Evolutionary conservation across 2,113 vertebrate species (phyloP).

Genomic region (Cyphomyrus discorhynchus): DNA sequence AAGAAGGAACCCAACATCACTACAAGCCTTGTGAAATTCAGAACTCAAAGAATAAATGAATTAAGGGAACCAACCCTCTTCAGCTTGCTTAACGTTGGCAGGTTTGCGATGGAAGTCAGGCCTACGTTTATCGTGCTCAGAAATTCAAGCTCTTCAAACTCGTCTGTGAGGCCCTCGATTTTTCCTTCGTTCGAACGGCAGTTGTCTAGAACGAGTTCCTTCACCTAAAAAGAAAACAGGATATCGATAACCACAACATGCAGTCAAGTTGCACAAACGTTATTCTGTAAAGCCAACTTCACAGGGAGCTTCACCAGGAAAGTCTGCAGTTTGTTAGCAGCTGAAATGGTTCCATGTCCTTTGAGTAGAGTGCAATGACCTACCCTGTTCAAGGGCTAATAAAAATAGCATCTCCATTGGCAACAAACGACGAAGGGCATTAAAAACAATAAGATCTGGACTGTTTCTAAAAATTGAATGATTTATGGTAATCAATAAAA

Average conservation of each 20-base stretch:
- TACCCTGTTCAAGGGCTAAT: not conserved
- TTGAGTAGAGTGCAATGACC: not conserved
- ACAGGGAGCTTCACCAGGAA: not conserved
- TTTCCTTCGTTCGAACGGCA: conserved; percentile 90
- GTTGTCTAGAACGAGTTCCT: conserved; percentile 94
- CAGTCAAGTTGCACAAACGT: not conserved
- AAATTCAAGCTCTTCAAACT: conserved; percentile 94
- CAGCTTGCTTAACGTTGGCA: conserved; percentile 49
- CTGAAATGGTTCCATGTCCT: not conserved
- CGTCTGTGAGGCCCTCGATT: conserved; percentile 91
- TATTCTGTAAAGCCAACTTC: not conserved
- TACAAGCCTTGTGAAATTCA: not conserved
- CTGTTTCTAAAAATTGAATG: not conserved
- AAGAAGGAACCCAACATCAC: conserved; percentile 28
- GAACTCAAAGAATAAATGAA: not conserved
- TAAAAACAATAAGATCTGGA: not conserved
- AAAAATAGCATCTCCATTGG: not conserved
- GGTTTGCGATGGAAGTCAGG: conserved; percentile 83
- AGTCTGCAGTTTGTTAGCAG: not conserved
- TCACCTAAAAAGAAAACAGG: conserved; percentile 65
- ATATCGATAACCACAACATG: conserved; percentile 20
- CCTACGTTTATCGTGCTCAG: conserved; percentile 96
- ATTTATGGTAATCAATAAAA: not conserved
- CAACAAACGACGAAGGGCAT: not conserved
- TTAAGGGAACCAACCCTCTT: not conserved